Conservation (phyloP, 2,888 invertebrate species). For the Lissonota sp. region DNA sequence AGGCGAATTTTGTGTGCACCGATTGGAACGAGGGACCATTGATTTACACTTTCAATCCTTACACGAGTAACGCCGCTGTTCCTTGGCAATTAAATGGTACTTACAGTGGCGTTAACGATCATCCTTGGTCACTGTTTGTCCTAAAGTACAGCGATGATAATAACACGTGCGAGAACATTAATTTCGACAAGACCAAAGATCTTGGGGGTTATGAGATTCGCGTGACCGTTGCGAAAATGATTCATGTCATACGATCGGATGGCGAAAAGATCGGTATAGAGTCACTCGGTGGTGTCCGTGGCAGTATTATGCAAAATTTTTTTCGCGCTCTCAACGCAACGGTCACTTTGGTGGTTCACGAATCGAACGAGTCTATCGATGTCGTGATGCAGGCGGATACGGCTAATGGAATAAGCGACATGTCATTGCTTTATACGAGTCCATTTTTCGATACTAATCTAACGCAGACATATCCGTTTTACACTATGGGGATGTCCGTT, state of each 20-base stretch:
- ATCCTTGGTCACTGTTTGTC: conserved; percentile 22
- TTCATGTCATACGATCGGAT: not conserved
- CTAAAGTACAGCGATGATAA: not conserved
- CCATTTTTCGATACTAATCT: not conserved
- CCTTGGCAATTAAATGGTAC: conserved; percentile 52
- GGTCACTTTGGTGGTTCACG: not conserved
- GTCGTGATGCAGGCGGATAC: not conserved
- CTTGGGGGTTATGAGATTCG: conserved; percentile 17
- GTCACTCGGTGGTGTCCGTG: no score
- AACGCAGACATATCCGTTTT: not conserved
- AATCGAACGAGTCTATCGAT: not conserved
- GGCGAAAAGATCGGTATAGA: not conserved
- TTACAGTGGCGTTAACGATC: not conserved
- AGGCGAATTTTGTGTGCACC: conserved; percentile 60
- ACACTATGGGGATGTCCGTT: not conserved
- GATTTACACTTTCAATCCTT: conserved; percentile 67
- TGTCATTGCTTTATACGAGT: not conserved
- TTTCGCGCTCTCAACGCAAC: not conserved
- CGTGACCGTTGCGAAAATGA: no score
- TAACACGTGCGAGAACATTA: not conserved
- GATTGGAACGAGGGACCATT: conserved; percentile 9
- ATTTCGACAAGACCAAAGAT: conserved; percentile 19
- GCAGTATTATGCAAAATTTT: not conserved
- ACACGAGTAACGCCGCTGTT: conserved; percentile 40
- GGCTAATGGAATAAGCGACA: no score